Conservation (phyloP, 2,113 vertebrate genomes). For the Cryptomyrus ogoouensis region DNA sequence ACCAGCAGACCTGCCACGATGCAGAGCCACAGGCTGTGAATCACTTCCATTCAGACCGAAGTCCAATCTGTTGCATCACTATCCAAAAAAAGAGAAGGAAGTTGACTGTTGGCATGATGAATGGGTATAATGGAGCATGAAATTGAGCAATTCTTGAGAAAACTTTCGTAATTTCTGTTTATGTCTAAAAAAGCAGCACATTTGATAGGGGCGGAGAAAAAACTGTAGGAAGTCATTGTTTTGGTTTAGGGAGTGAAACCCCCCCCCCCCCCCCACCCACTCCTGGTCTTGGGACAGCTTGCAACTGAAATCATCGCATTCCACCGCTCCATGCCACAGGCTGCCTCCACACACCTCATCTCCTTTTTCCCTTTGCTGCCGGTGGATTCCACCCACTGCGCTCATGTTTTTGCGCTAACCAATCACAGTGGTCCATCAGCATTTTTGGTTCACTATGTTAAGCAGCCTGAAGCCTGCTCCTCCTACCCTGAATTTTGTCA, state of each 20-base stretch:
- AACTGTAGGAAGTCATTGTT: no score
- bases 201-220: background rate
- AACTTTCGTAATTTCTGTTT: background rate
- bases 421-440: background rate
- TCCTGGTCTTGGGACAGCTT: slow-evolving; percentile 24
- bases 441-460: background rate
- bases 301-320: slow-evolving; percentile 19
- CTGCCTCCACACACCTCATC: background rate
- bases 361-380: background rate
- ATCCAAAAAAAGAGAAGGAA: background rate
- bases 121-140: background rate
- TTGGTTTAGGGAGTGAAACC: slow-evolving; percentile 4
- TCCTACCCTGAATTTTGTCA: background rate
- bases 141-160: background rate
- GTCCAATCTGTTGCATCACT: background rate
- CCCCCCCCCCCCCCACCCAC: background rate
- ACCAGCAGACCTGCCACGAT: background rate
- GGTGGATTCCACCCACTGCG: background rate
- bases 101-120: background rate
- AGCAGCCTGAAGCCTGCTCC: background rate
- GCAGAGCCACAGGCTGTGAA: background rate
- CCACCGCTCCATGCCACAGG: background rate
- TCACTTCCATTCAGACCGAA: background rate
- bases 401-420: background rate
- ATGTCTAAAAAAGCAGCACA: background rate